These are phyloP conservation scores for Auanema freiburgensis DNA, from an alignment of 2,888 invertebrate species.

Conservation along the genomic window DNA sequence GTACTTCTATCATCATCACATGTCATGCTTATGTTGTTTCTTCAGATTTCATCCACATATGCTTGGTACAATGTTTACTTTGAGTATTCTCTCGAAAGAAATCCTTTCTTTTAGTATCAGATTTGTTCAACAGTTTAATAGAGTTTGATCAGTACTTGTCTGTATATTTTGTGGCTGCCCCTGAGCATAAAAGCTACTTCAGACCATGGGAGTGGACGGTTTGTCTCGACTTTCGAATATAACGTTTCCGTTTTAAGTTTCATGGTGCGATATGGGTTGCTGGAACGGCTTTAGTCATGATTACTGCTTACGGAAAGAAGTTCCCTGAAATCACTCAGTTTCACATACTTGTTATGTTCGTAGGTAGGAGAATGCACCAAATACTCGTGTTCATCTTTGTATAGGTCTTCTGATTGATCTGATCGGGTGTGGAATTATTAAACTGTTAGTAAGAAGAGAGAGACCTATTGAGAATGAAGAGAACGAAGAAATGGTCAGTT, in stretches of 20 bases:
- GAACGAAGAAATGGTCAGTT: constrained; percentile 41
- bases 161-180: too few relatives aligned
- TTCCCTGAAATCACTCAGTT: constrained; percentile 31
- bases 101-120: too few relatives aligned
- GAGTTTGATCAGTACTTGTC: too few relatives aligned
- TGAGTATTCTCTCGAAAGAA: too few relatives aligned
- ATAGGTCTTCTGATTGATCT: constrained; percentile 54
- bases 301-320: constrained; percentile 26
- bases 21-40: too few relatives aligned
- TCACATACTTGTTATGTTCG: constrained; percentile 33
- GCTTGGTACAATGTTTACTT: too few relatives aligned
- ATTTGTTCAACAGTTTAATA: too few relatives aligned
- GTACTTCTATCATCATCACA: too few relatives aligned
- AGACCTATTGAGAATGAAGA: constrained; percentile 47
- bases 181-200: too few relatives aligned
- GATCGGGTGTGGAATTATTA: constrained; percentile 47
- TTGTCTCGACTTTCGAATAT: too few relatives aligned
- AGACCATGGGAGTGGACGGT: too few relatives aligned
- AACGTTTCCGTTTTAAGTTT: constrained; percentile 18
- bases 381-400: background rate
- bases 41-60: too few relatives aligned
- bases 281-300: constrained; percentile 21
- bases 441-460: constrained; percentile 46
- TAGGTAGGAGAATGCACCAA: constrained; percentile 29
- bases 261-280: constrained; percentile 42